Evolutionary conservation across 2,113 vertebrate species (phyloP), one percentile per base, ranked within the genome.

Genomic region (Craseonycteris thonglongyai): DNA sequence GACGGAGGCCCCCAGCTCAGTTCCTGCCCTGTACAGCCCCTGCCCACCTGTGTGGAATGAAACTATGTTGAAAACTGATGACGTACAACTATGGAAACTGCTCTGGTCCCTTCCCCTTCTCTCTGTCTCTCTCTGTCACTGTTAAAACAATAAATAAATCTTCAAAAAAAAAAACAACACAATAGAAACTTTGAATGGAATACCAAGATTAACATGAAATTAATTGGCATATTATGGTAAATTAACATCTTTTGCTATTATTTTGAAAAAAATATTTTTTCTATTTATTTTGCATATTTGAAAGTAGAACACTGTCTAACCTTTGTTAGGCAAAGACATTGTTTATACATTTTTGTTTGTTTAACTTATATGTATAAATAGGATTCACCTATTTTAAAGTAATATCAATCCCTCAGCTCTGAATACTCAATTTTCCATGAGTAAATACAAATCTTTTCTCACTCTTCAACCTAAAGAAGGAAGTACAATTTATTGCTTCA

Each of bases 301-400:
- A 76, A 84, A 19, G 1, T 86, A 26, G 11, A 56, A 47, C 0
- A 30, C 7, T 71, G 30, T 95, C 21, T 56, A 28, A 59, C n/a
- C 51, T 94, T 86, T 95, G 33, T 54, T 19, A 96, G 45, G 6
- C 30, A 92, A 95, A 90, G 14, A 16, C 81, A 18, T 54, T 79
- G 35, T 81, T 79, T 51, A n/a, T 79, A 28, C 35, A 35, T 79
- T 66, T 72, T 89, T 56, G 65, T n/a, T n/a, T 24, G n/a, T 76
- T 1, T 8, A 54, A 68, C 80, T 93, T 78, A 42, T n/a, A 47
- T 59, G 47, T 28, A 40, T 58, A 30, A n/a, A 78, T 40, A 88
- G 88, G 68, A 8, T 88, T 84, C 21, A 47, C 10, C 69, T 74
- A 66, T 72, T 85, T 91, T n/a, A 54, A 76, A 59, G 45, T 71